phyloP scores from a whole-genome alignment of 23 tunicate genomes.

The Halocynthia aurantium region DNA sequence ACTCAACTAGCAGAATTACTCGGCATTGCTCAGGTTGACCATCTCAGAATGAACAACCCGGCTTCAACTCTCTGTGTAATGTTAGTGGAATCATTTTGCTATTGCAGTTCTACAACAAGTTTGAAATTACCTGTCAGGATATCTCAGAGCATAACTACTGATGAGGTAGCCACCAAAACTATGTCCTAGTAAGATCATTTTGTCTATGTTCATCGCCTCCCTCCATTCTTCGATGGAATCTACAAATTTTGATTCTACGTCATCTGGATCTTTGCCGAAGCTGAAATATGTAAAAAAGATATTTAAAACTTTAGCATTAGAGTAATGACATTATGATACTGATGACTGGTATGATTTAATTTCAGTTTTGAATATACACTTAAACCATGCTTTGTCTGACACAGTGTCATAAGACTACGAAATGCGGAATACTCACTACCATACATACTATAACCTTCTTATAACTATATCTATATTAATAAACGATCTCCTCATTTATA shows the following conservation, averaged over 20 bases:
- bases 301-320: neutral
- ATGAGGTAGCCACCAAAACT: conserved; percentile 94
- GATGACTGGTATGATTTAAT: neutral
- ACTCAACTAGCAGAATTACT: too few species aligned
- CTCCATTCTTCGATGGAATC: conserved; percentile 92
- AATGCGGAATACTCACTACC: too few species aligned
- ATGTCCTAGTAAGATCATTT: conserved; percentile 84
- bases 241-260: conserved; percentile 68
- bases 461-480: too few species aligned
- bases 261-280: conserved; percentile 41
- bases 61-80: neutral
- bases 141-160: conserved; percentile 84
- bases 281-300: neutral
- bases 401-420: too few species aligned
- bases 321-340: neutral
- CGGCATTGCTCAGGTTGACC: too few species aligned
- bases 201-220: conserved; percentile 36
- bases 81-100: too few species aligned
- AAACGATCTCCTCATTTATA: too few species aligned
- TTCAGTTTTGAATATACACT: neutral
- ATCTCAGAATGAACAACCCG: neutral
- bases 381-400: neutral
- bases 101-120: too few species aligned
- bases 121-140: conserved; percentile 49
- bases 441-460: too few species aligned